Conservation (phyloP, 92 coral and sea anemone species). For the Metridium senile region DNA sequence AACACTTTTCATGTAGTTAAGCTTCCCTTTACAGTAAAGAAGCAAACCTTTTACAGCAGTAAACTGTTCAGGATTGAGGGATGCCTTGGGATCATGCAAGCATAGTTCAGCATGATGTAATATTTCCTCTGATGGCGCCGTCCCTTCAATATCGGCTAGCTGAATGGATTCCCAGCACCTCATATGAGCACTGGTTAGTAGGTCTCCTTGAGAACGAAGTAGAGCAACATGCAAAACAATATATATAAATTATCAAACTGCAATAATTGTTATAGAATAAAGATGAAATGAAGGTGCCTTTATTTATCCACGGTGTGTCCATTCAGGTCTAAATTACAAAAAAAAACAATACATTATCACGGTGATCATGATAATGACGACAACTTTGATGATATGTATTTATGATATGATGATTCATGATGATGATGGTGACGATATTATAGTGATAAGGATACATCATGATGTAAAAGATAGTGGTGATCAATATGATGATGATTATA, state of each 20-base stretch:
- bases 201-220: background rate
- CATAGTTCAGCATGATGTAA: slow-evolving; percentile 31
- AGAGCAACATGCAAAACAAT: background rate
- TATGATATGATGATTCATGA: too few relatives aligned
- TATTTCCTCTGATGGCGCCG: slow-evolving; percentile 29
- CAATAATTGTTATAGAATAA: background rate
- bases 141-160: slow-evolving; percentile 47
- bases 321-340: too few relatives aligned
- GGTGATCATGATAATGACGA: too few relatives aligned
- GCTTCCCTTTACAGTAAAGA: slow-evolving; percentile 36
- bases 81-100: slow-evolving; percentile 17
- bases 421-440: too few relatives aligned
- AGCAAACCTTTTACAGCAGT: slow-evolving; percentile 38
- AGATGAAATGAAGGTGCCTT: too few relatives aligned
- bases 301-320: too few relatives aligned
- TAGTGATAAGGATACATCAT: too few relatives aligned
- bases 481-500: too few relatives aligned
- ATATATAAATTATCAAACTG: background rate
- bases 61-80: slow-evolving; percentile 19
- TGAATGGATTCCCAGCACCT: slow-evolving; percentile 65
- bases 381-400: background rate
- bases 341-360: too few relatives aligned
- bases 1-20: slow-evolving; percentile 9
- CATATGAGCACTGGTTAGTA: slow-evolving; percentile 36
- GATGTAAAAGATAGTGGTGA: too few relatives aligned